Conservation (phyloP, 2,888 invertebrate species). For the Lepidocyrtinus sp. region DNA sequence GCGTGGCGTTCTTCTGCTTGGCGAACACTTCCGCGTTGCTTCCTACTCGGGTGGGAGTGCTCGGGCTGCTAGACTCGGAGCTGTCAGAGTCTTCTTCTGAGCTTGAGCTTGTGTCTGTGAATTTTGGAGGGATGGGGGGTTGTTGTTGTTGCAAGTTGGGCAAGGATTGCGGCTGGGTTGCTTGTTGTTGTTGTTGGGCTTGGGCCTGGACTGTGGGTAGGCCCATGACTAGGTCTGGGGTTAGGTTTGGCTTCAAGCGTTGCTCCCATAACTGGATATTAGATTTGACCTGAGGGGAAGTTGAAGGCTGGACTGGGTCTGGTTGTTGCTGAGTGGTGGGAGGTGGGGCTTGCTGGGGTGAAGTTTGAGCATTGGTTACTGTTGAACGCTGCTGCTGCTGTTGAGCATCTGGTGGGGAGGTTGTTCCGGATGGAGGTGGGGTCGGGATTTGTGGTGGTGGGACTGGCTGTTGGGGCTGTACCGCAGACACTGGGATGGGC, state of each 20-base stretch:
- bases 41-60: slow-evolving; percentile 73
- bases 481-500: no score
- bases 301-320: not conserved
- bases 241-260: slow-evolving; percentile 70
- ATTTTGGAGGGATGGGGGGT: slow-evolving; percentile 70
- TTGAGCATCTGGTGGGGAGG: not conserved
- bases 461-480: not conserved
- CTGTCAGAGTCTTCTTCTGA: slow-evolving; percentile 70
- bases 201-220: slow-evolving; percentile 76
- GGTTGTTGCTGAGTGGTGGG: not conserved
- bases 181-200: slow-evolving; percentile 59
- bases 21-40: slow-evolving; percentile 85
- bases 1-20: slow-evolving; percentile 83
- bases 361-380: not conserved
- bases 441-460: not conserved
- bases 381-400: not conserved
- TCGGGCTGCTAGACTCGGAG: slow-evolving; percentile 72
- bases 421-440: not conserved
- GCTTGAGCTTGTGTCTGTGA: slow-evolving; percentile 71
- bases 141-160: slow-evolving; percentile 37
- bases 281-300: slow-evolving; percentile 47
- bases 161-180: slow-evolving; percentile 38
- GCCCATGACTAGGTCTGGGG: slow-evolving; percentile 89
- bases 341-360: not conserved
- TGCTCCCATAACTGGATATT: slow-evolving; percentile 72